Evolutionary conservation across 2,797 vertebrate genomes (phyloP).

Genomic region (Gila robusta): DNA sequence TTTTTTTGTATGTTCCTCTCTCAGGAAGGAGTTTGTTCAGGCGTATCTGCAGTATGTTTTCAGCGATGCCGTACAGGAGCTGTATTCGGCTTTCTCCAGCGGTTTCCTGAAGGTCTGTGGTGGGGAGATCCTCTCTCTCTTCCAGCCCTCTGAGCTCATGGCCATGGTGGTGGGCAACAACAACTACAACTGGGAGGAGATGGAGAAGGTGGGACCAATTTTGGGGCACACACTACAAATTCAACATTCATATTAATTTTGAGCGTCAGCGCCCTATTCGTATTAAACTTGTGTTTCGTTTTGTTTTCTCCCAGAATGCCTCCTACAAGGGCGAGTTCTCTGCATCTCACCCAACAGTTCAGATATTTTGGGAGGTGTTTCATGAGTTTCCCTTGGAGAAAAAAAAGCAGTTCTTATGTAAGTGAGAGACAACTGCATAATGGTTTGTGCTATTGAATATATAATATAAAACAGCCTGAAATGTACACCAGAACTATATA

Average conservation of each 20-base stretch:
- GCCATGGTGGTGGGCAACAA: slow-evolving; percentile 98
- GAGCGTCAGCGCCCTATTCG: too few species aligned
- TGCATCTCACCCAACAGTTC: slow-evolving; percentile 90
- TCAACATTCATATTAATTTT: neutral
- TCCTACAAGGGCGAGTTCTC: slow-evolving; percentile 94
- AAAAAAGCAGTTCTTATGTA: slow-evolving; percentile 97
- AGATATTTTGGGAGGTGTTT: slow-evolving; percentile 97
- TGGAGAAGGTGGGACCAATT: slow-evolving; percentile 87
- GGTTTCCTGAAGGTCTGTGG: slow-evolving; percentile 98
- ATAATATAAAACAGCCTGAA: neutral
- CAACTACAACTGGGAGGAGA: slow-evolving; percentile 97
- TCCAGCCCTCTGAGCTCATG: slow-evolving; percentile 96
- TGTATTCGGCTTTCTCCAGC: slow-evolving; percentile 91
- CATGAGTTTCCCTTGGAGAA: slow-evolving; percentile 95
- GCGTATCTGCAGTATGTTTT: slow-evolving; percentile 94
- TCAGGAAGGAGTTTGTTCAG: slow-evolving; percentile 94
- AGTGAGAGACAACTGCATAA: slow-evolving; percentile 64
- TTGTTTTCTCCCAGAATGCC: slow-evolving; percentile 78
- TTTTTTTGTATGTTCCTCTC: neutral
- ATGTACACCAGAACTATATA: neutral
- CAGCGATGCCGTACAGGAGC: slow-evolving; percentile 86
- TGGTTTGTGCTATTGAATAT: neutral
- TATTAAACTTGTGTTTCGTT: neutral
- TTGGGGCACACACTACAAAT: neutral
- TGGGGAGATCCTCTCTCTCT: slow-evolving; percentile 92